These are phyloP conservation scores for Chelon auratus DNA, from an alignment of 2,797 vertebrate species.

Conservation along the genomic window DNA sequence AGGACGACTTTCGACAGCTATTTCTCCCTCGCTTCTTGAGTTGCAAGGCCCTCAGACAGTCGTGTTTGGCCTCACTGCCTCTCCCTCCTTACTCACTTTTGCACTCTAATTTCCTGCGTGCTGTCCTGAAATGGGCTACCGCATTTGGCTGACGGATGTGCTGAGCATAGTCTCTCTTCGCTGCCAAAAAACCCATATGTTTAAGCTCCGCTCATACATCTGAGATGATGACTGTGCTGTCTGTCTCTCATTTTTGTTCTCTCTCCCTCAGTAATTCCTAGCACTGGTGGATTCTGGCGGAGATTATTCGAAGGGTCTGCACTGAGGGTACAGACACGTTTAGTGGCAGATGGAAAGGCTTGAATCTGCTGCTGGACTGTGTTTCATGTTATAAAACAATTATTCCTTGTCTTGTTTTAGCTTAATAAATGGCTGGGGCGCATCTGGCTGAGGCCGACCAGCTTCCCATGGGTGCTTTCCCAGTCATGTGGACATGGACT, in stretches of 20 bases:
- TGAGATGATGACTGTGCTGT: constrained; percentile 38
- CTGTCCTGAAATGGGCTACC: constrained; percentile 41
- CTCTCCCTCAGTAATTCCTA: constrained; percentile 3
- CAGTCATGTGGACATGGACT: too few species aligned
- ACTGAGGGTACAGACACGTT: not conserved
- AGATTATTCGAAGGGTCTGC: not conserved
- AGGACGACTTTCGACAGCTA: not conserved
- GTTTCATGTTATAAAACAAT: not conserved
- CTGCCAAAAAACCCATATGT: constrained; percentile 55
- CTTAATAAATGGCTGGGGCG: not conserved
- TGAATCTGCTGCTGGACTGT: not conserved
- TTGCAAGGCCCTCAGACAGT: constrained; percentile 19
- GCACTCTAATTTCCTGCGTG: constrained; percentile 24
- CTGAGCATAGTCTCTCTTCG: constrained; percentile 38
- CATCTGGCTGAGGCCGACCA: too few species aligned
- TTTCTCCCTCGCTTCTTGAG: not conserved
- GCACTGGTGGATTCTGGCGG: constrained; percentile 3
- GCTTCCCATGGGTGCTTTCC: not conserved
- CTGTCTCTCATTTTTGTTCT: constrained; percentile 14
- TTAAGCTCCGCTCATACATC: constrained; percentile 13
- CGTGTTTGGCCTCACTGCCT: constrained; percentile 2
- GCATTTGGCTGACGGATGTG: constrained; percentile 47
- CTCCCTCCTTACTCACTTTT: constrained; percentile 24
- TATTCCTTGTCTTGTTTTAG: not conserved
- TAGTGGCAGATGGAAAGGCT: constrained; percentile 4